Conservation (phyloP, 2,797 vertebrate genomes). For the Phyllotis vaccarum region DNA sequence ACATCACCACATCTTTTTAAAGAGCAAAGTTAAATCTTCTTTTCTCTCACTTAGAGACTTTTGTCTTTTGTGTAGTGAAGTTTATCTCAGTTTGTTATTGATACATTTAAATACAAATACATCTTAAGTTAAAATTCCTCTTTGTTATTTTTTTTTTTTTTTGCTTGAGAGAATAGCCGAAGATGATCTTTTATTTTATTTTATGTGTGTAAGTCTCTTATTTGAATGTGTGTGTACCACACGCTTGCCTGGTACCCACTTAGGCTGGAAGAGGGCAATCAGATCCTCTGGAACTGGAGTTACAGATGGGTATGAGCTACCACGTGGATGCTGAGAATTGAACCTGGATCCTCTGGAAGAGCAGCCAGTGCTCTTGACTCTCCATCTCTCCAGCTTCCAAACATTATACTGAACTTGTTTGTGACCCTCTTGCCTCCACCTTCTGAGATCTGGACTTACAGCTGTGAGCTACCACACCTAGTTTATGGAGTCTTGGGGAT, state of each 20-base stretch:
- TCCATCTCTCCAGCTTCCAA: not conserved
- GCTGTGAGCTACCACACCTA: not conserved
- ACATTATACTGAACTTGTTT: not conserved
- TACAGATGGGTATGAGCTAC: not conserved
- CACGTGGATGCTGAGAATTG: not conserved
- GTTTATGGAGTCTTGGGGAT: not conserved
- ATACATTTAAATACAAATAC: not conserved
- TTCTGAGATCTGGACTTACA: not conserved
- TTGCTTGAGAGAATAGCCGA: not conserved
- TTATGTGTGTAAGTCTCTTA: not conserved
- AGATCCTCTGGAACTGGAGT: not conserved
- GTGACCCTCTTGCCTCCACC: not conserved
- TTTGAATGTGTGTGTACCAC: not conserved
- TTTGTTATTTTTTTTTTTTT: not conserved
- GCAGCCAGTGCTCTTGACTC: not conserved
- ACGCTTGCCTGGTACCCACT: not conserved
- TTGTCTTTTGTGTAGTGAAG: conserved; percentile 33
- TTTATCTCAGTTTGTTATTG: not conserved
- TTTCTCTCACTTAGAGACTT: not conserved
- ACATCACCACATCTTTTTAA: not conserved
- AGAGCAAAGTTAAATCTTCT: not conserved
- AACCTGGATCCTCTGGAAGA: not conserved
- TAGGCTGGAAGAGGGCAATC: not conserved
- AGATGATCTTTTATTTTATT: not conserved
- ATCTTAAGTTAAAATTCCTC: not conserved